phyloP scores from a whole-genome alignment of 1,140 invertebrate species.

The Pteromalus puparum region DNA sequence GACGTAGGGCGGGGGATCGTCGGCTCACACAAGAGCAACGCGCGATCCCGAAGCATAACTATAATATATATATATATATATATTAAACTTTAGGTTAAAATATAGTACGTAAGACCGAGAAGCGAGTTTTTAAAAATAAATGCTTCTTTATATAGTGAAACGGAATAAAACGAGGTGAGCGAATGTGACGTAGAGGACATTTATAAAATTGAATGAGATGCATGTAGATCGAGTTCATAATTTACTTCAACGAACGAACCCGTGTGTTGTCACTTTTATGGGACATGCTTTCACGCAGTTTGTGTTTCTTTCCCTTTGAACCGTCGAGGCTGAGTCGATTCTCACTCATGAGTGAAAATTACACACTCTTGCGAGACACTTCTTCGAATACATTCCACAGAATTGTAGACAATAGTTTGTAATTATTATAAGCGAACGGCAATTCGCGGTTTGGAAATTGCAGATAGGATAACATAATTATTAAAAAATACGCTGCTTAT shows the following conservation, averaged over 20 bases:
- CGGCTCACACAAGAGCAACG: neutral
- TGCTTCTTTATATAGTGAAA: neutral
- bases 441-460: too few relatives aligned
- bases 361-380: neutral
- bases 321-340: neutral
- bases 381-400: neutral
- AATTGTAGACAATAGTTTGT: neutral
- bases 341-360: too few relatives aligned
- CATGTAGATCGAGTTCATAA: too few relatives aligned
- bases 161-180: neutral
- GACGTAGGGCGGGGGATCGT: constrained; percentile 60
- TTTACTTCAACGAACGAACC: neutral
- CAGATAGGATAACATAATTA: too few relatives aligned
- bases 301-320: neutral
- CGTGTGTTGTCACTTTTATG: neutral
- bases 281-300: neutral
- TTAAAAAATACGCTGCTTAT: too few relatives aligned
- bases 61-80: too few relatives aligned
- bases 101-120: neutral
- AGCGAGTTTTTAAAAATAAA: neutral
- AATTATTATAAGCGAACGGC: neutral
- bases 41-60: constrained; percentile 37
- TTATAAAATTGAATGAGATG: too few relatives aligned
- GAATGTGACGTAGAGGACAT: too few relatives aligned
- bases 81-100: constrained; percentile 9